A percentile compares a stretch with the other conserved stretches of the same genome.
These are phyloP conservation scores for Drosophila parvula DNA, from an alignment of 1,140 invertebrate genomes.

Conservation along the genomic window DNA sequence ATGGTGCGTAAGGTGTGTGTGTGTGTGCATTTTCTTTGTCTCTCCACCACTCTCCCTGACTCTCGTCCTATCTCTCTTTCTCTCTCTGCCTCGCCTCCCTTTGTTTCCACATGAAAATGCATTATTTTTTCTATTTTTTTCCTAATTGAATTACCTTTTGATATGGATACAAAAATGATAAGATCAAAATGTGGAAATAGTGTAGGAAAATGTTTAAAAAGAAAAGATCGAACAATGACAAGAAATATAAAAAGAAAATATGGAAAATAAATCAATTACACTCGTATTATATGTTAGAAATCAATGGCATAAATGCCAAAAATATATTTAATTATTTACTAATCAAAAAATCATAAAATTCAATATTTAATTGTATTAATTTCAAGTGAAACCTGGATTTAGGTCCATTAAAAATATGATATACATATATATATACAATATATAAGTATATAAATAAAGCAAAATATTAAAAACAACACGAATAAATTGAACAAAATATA, in stretches of 20 bases:
- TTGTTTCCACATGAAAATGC: conserved; percentile 62
- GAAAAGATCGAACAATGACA: background rate
- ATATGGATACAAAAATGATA: conserved; percentile 37
- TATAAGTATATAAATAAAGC: background rate
- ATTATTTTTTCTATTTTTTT: conserved; percentile 46
- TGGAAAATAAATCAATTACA: background rate
- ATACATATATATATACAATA: conserved; percentile 1
- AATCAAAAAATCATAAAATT: background rate
- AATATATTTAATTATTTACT: background rate
- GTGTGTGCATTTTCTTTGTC: conserved; percentile 14
- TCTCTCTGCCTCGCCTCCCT: conserved; percentile 31
- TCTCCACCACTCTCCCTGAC: no score
- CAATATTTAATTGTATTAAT: background rate
- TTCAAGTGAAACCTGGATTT: background rate
- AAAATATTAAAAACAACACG: background rate
- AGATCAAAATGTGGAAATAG: background rate
- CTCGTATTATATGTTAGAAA: background rate
- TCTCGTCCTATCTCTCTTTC: conserved; percentile 1
- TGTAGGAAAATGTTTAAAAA: background rate
- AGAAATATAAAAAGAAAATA: background rate
- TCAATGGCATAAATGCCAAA: background rate
- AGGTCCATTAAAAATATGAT: conserved; percentile 29
- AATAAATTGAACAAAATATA: conserved; percentile 19
- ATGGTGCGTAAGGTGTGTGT: conserved; percentile 41
- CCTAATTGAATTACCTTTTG: conserved; percentile 64